Conservation (phyloP, 2,888 invertebrate genomes). For the Ditula angustiorana region DNA sequence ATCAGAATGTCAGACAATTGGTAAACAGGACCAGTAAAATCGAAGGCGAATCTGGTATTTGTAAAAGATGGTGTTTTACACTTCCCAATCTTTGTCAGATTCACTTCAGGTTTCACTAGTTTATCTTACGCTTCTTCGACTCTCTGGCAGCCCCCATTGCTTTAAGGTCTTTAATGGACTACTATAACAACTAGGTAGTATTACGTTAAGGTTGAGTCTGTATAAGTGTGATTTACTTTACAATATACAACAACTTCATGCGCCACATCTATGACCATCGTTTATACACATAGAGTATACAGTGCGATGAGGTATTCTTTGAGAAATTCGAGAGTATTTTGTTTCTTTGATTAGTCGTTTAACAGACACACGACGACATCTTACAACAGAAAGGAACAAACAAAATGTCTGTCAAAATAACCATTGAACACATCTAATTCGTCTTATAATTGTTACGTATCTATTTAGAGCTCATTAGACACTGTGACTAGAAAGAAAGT, state of each 20-base stretch:
- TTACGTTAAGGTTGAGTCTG: background rate
- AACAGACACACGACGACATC: background rate
- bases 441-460: too few relatives aligned
- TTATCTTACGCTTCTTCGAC: background rate
- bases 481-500: too few relatives aligned
- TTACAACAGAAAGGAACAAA: background rate
- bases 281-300: conserved; percentile 7
- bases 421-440: too few relatives aligned
- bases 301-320: conserved; percentile 12
- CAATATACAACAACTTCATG: conserved; percentile 27
- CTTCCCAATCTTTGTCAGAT: background rate
- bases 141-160: background rate
- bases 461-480: too few relatives aligned
- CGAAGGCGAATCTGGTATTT: background rate
- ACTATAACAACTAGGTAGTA: background rate
- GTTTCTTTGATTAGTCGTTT: background rate
- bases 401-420: background rate
- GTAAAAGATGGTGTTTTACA: background rate
- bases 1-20: background rate
- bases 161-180: background rate
- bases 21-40: background rate
- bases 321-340: conserved; percentile 35
- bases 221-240: conserved; percentile 9
- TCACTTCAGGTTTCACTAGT: background rate
- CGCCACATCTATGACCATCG: conserved; percentile 20